Percentiles rank a stretch among this genome's conserved stretches.
phyloP scores from a whole-genome alignment of 1,140 invertebrate genomes.

The Phenacoccus solenopsis region DNA sequence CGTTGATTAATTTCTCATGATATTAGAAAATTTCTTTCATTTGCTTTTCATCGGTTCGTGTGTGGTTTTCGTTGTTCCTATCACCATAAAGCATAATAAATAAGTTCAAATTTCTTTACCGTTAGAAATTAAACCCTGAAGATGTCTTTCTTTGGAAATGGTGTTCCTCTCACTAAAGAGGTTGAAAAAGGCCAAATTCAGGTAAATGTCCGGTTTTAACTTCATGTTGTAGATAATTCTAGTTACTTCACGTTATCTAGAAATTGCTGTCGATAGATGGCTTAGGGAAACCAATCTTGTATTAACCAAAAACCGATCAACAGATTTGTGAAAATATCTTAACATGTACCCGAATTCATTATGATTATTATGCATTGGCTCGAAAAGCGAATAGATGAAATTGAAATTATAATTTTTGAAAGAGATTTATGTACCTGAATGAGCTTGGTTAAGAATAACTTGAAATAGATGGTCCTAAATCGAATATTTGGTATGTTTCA shows the following conservation, averaged over 20 bases:
- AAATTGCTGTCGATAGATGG: not conserved
- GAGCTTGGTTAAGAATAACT: too few species aligned
- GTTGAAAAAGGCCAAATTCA: not conserved
- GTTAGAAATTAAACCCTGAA: not conserved
- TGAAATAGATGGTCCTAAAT: too few species aligned
- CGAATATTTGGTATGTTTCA: too few species aligned
- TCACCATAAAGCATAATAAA: not conserved
- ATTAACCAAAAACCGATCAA: too few species aligned
- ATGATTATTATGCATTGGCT: too few species aligned
- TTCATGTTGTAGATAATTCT: not conserved
- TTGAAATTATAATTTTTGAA: too few species aligned
- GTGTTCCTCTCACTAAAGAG: conserved; percentile 3
- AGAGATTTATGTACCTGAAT: too few species aligned
- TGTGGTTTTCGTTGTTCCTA: too few species aligned
- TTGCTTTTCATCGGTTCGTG: not conserved
- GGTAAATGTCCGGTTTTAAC: not conserved
- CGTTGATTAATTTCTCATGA: not conserved
- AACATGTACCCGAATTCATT: too few species aligned
- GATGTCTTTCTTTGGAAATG: not conserved
- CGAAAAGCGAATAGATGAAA: too few species aligned
- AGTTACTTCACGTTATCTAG: not conserved
- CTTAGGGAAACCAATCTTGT: not conserved
- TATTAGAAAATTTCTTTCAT: not conserved
- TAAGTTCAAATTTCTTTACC: not conserved
- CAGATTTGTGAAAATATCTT: too few species aligned